Evolutionary conservation across 2,888 invertebrate species (phyloP).

Genomic region (Mythimna lalbum): DNA sequence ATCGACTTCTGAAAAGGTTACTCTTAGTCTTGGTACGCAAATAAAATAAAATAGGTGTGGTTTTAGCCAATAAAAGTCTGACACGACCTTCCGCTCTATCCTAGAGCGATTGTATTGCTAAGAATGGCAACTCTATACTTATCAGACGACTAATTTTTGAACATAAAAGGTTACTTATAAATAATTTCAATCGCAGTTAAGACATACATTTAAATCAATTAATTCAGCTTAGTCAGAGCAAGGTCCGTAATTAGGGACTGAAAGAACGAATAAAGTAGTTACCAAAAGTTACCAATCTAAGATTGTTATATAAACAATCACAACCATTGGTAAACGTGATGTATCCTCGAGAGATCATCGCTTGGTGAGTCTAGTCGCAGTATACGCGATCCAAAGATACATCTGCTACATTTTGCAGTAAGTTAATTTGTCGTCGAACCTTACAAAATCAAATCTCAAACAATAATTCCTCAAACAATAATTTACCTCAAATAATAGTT

Average conservation of each 20-base stretch:
- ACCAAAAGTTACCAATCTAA: no score
- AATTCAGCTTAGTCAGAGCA: neutral
- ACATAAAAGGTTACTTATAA: neutral
- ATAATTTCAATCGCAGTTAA: constrained; percentile 2
- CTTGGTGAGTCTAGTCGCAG: neutral
- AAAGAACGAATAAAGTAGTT: neutral
- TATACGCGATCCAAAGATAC: neutral
- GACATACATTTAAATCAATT: constrained; percentile 2
- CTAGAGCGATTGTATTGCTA: no score
- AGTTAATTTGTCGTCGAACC: neutral
- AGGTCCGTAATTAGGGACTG: neutral
- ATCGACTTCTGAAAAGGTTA: no score
- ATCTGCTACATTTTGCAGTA: neutral
- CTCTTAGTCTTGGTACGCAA: no score
- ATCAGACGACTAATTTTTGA: neutral
- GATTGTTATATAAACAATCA: neutral
- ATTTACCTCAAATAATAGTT: no score
- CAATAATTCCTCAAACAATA: no score
- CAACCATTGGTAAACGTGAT: neutral
- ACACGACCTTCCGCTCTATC: no score
- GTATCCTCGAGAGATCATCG: neutral
- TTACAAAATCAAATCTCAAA: neutral
- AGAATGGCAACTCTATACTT: no score
- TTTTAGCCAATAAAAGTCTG: no score
- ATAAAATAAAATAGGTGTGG: no score